These are phyloP conservation scores for Myocastor coypus DNA, from an alignment of 2,113 vertebrate genomes.

Conservation along the genomic window DNA sequence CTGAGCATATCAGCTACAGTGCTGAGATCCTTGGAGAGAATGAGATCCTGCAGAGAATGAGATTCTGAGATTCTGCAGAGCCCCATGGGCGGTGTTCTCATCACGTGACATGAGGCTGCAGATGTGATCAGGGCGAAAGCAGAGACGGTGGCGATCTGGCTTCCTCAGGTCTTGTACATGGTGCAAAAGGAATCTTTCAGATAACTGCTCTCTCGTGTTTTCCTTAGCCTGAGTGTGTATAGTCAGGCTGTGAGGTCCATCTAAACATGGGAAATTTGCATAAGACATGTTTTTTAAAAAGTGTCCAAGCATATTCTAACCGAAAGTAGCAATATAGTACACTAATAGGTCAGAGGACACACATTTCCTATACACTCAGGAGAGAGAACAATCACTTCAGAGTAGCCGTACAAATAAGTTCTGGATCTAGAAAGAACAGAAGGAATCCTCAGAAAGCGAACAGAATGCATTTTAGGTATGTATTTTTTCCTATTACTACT, in stretches of 20 bases:
- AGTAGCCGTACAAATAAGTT: accelerated
- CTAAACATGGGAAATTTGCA: no score
- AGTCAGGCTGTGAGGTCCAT: neutral
- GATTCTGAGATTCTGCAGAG: no score
- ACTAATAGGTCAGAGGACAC: accelerated
- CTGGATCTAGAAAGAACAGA: accelerated
- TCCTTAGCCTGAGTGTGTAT: neutral
- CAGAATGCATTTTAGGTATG: neutral
- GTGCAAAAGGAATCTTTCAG: neutral
- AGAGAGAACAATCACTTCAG: accelerated
- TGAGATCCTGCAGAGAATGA: no score
- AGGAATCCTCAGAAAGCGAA: accelerated
- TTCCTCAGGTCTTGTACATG: neutral
- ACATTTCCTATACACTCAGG: accelerated
- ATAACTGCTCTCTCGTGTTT: neutral
- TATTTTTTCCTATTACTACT: no score
- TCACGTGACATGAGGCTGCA: accelerated
- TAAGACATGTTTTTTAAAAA: neutral
- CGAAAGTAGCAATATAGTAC: accelerated
- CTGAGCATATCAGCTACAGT: accelerated
- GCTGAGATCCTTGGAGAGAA: neutral
- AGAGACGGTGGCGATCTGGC: neutral
- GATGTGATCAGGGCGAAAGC: accelerated
- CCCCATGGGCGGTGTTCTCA: accelerated
- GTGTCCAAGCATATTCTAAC: accelerated